Percentiles rank a stretch among this genome's conserved stretches.
Conservation (phyloP, 2,888 invertebrate genomes). For the Griposia aprilina region DNA sequence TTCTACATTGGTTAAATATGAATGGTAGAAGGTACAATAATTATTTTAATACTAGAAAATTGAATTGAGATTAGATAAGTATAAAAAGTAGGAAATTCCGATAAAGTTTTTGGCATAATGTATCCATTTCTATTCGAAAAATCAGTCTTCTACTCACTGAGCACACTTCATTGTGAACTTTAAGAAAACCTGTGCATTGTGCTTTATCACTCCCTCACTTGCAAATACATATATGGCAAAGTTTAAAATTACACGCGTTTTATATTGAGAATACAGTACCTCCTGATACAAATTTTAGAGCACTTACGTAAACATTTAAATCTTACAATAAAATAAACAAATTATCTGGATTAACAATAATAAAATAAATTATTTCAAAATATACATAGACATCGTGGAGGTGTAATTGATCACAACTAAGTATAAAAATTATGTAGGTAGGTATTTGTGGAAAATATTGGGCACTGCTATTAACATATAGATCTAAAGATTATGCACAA, state of each 20-base stretch:
- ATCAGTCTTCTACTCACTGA: constrained; percentile 89
- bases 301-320: constrained; percentile 68
- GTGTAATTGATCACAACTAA: constrained; percentile 74
- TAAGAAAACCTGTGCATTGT: constrained; percentile 72
- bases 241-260: constrained; percentile 43
- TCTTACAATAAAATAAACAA: constrained; percentile 64
- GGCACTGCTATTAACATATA: constrained; percentile 48
- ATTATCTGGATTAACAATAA: constrained; percentile 69
- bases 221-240: constrained; percentile 61
- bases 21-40: constrained; percentile 66
- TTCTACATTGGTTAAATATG: constrained; percentile 73
- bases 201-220: constrained; percentile 59
- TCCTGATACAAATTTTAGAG: constrained; percentile 49
- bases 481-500: constrained; percentile 38
- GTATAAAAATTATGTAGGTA: constrained; percentile 38
- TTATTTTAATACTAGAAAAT: constrained; percentile 58
- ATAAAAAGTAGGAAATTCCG: constrained; percentile 72
- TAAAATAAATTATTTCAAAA: constrained; percentile 74
- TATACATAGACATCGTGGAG: constrained; percentile 71
- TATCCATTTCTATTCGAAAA: constrained; percentile 76
- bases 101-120: constrained; percentile 75
- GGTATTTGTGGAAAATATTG: constrained; percentile 52
- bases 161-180: constrained; percentile 77
- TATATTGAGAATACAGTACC: constrained; percentile 39
- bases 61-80: constrained; percentile 66